Evolutionary conservation across 1,140 invertebrate species (phyloP), one percentile per base, ranked within the genome.

Genomic region (Zelostemma sp.): DNA sequence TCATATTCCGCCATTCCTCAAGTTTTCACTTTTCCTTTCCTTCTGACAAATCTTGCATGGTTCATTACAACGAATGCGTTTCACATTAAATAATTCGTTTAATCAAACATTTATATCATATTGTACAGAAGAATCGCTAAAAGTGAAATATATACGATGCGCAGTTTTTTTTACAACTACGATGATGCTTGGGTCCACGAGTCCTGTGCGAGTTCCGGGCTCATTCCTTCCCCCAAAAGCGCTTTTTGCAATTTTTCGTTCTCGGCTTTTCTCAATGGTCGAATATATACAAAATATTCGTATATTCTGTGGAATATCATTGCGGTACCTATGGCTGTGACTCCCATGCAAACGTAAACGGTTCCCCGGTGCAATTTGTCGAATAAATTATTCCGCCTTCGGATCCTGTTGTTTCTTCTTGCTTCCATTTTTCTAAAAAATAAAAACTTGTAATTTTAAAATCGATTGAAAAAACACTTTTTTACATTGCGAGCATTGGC

Each of bases 201-300:
- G n/a, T n/a, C n/a, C n/a, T n/a, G n/a, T n/a, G n/a, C n/a, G n/a
- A n/a, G n/a, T 17, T 59, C 56, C 2, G 56, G 14, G 41, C 41
- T 65, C 49, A 16, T 67, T 25, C 80, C 82, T 72, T 82, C 81
- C 15, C 43, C 19, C 16, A 84, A 43, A 1, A 83, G 50, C 35
- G 78, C 72, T 46, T 73, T 45, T 18, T 76, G 8, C 0, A 18
- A 4, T 38, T 66, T 21, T 35, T 68, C 2, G 19, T 59, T 14
- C 1, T 63, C 6, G 14, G 43, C 54, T 41, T 33, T 55, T 1
- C 43, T 17, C 0, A 40, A 0, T 0, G 83, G 83, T 48, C 64
- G 72, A n/a, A 81, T 4, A 17, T 78, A 48, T 1, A 51, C 19
- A 15, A 68, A 33, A 53, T 78, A 83, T 31, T 75, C 2, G 1